Evolutionary conservation across 1,140 invertebrate genomes (phyloP), one percentile per base, ranked within the genome.

Genomic region (Meloidogyne chitwoodi): DNA sequence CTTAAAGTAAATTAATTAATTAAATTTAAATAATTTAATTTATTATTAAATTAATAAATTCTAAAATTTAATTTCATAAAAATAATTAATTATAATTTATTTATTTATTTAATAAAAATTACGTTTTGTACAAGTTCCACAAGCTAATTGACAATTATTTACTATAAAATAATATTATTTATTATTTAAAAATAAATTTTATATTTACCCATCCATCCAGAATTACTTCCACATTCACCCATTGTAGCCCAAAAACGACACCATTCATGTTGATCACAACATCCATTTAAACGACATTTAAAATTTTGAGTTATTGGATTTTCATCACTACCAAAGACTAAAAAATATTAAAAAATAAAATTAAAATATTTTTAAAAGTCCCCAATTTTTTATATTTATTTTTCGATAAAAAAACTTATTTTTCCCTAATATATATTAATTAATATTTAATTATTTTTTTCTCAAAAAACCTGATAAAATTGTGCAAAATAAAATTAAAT

Each of bases 181-280:
- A 34, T 68, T 14, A 1, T 4, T 68, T 24, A n/a, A n/a, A n/a
- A n/a, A n/a, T 12, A 5, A 3, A 11, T 26, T 12, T 6, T 14
- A 19, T 26, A 70, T 29, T 72, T 64, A 27, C 73, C 67, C 85
- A 86, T 86, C 85, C 84, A 86, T 24, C 81, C 73, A 19, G 31
- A 68, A 81, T 86, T 86, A 16, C 79, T 77, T 68, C 75, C 78
- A 69, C 85, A 86, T 70, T 86, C 86, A 14, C 85, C 85, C 61
- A 85, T 79, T 8, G 83, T 83, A 11, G 85, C 86, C 85, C 85
- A 86, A 68, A 86, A 86, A 34, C 86, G 61, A 34, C 85, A 86
- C 85, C 85, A 86, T 78, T 86, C 85, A 63, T 86, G 85, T 64
- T 87, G 86, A 77, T 86, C 85, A 66, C 85, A 86, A 70, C 85